Conservation (phyloP, 1,140 invertebrate species). For the Euborellia annulipes region DNA sequence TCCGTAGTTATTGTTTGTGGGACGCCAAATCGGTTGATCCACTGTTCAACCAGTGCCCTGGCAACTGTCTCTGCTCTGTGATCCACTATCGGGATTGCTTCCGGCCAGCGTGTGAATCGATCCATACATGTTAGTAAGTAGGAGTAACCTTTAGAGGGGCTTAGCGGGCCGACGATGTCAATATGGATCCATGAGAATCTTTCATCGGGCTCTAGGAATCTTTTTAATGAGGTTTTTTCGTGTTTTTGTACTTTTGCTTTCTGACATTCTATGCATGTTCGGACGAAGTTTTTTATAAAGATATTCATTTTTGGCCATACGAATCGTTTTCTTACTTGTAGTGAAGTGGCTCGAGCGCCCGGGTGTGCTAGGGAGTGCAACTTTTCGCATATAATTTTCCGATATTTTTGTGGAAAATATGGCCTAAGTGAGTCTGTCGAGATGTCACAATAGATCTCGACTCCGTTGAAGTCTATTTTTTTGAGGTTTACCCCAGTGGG, state of each 20-base stretch:
- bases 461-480: too few species aligned
- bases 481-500: too few species aligned
- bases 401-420: too few species aligned
- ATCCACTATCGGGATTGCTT: slow-evolving; percentile 27
- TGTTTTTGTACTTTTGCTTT: slow-evolving; percentile 16
- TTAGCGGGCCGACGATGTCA: slow-evolving; percentile 29
- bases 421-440: too few species aligned
- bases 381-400: too few species aligned
- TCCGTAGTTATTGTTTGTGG: slow-evolving; percentile 12
- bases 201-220: background rate
- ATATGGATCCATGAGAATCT: slow-evolving; percentile 30
- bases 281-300: slow-evolving; percentile 9
- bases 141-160: slow-evolving; percentile 18
- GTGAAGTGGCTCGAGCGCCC: too few species aligned
- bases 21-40: slow-evolving; percentile 3
- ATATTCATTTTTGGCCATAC: slow-evolving; percentile 11
- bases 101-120: slow-evolving; percentile 28
- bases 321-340: slow-evolving; percentile 1
- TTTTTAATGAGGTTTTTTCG: background rate
- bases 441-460: too few species aligned
- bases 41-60: slow-evolving; percentile 17
- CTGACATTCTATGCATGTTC: slow-evolving; percentile 14
- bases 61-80: slow-evolving; percentile 18
- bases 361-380: too few species aligned
- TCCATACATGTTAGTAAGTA: slow-evolving; percentile 31